Evolutionary conservation across 2,888 invertebrate species (phyloP).

Genomic region (Drosophila antonietae): DNA sequence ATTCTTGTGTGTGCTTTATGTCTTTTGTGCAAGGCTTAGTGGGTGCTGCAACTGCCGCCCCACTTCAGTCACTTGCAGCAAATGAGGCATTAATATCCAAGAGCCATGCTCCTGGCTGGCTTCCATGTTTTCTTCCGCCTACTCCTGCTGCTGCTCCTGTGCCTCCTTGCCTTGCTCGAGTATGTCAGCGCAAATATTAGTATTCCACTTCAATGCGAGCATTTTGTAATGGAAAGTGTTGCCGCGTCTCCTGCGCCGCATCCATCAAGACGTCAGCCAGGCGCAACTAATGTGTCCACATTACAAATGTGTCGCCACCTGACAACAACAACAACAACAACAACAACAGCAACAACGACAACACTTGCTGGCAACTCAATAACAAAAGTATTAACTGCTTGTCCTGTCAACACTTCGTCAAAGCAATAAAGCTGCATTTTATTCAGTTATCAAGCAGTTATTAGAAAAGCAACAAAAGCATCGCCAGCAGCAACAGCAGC

Average conservation of each 20-base stretch:
- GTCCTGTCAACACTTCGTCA: slow-evolving; percentile 22
- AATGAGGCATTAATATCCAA: slow-evolving; percentile 82
- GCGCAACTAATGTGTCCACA: slow-evolving; percentile 77
- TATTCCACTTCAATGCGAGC: slow-evolving; percentile 78
- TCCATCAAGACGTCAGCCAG: slow-evolving; percentile 66
- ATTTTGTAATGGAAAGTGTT: slow-evolving; percentile 80
- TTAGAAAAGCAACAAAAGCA: neutral
- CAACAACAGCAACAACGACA: neutral
- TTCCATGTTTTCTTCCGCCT: slow-evolving; percentile 42
- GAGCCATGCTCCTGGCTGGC: slow-evolving; percentile 48
- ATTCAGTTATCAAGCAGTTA: slow-evolving; percentile 63
- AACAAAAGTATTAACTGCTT: slow-evolving; percentile 66
- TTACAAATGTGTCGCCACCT: slow-evolving; percentile 63
- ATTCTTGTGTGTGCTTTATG: slow-evolving; percentile 22
- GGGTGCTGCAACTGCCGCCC: slow-evolving; percentile 43
- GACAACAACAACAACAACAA: slow-evolving; percentile 11
- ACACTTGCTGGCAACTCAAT: slow-evolving; percentile 47
- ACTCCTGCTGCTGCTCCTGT: neutral
- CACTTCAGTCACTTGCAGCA: slow-evolving; percentile 55
- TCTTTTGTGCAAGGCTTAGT: slow-evolving; percentile 64
- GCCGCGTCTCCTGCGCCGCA: slow-evolving; percentile 38
- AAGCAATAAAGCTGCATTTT: slow-evolving; percentile 66
- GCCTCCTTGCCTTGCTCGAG: slow-evolving; percentile 47
- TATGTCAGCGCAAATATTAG: slow-evolving; percentile 75
- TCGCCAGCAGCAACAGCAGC: slow-evolving; percentile 12